Base-by-base conservation (phyloP, 2,797 vertebrate species). In the Notolepis coatsorum region DNA sequence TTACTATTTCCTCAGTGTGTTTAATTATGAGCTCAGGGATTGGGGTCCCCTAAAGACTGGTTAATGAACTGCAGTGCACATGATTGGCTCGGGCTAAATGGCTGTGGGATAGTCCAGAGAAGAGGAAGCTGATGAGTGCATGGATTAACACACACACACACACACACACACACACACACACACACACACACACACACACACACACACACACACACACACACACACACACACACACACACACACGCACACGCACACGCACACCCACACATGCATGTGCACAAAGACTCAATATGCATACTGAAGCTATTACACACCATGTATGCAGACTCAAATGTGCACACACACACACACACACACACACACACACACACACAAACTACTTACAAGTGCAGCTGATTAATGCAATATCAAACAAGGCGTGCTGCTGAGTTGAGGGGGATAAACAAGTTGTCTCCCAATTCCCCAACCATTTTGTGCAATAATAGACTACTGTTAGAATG, bases 1-100 rank as follows among this genome's bases (percentile, higher is more conserved):
- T 80, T 80, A 43, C 53, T 21, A 39, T 65, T 77, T 66, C 62
- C 58, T 69, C 30, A 7, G 58, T 68, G 61, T 20, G 62, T 73
- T 67, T 42, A 54, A 84, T 71, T 65, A 79, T 24, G 39, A 75
- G 73, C 45, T 58, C 45, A 28, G 64, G 55, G 52, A 59, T 28
- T 3, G 5, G 18, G 20, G 60, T 50, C 70, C 70, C 62, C 75
- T 53, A 24, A 50, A 74, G 81, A 77, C 57, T 23, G 63, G 47
- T 65, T 71, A 23, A 75, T 47, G 67, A 78, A 84, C 75, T 69
- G 47, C 28, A 2, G 49, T 41, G 4, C 41, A 30, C 46, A 17
- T 25, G 27, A 66, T 61, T 52, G 45, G 49, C 60, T 68, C 64
- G 18, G 23, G 47, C 43, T 51, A 61, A 75, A 75, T 66, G 51